phyloP scores from a whole-genome alignment of 2,888 invertebrate genomes.

The Lucinisca nassula region DNA sequence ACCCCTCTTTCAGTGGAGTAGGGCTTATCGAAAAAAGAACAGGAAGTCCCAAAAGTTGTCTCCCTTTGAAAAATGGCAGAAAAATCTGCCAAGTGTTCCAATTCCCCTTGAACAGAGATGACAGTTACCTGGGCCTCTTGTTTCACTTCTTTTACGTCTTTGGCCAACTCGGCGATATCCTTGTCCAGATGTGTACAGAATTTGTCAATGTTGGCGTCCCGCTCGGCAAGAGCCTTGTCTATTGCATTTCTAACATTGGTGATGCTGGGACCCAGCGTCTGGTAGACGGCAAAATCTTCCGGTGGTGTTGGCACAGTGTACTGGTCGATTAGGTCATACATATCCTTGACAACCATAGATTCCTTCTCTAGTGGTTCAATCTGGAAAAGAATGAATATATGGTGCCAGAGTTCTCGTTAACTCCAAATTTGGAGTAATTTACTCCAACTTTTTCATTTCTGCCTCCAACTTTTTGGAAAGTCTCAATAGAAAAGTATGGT shows the following conservation, averaged over 20 bases:
- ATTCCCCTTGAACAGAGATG: too few species aligned
- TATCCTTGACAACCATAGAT: constrained; percentile 94
- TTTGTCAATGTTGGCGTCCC: constrained; percentile 91
- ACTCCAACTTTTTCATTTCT: too few species aligned
- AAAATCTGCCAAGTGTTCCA: too few species aligned
- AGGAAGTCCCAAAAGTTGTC: too few species aligned
- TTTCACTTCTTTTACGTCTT: constrained; percentile 92
- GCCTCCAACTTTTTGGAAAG: too few species aligned
- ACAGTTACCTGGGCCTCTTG: constrained; percentile 91
- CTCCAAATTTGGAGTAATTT: too few species aligned
- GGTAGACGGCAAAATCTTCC: constrained; percentile 90
- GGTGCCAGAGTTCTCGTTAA: too few species aligned
- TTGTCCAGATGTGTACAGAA: constrained; percentile 93
- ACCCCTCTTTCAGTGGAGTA: too few species aligned
- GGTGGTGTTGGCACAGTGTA: constrained; percentile 92
- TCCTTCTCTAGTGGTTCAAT: constrained; percentile 92
- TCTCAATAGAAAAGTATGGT: too few species aligned
- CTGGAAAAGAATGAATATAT: constrained; percentile 87
- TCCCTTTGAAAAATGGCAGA: too few species aligned
- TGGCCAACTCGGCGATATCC: constrained; percentile 93
- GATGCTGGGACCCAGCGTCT: constrained; percentile 87
- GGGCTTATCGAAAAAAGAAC: too few species aligned
- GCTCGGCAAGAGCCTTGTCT: constrained; percentile 92
- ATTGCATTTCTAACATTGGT: constrained; percentile 91
- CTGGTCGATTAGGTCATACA: constrained; percentile 95